These are phyloP conservation scores for Urocitellus parryii DNA, from an alignment of 2,113 vertebrate genomes.

Conservation along the genomic window DNA sequence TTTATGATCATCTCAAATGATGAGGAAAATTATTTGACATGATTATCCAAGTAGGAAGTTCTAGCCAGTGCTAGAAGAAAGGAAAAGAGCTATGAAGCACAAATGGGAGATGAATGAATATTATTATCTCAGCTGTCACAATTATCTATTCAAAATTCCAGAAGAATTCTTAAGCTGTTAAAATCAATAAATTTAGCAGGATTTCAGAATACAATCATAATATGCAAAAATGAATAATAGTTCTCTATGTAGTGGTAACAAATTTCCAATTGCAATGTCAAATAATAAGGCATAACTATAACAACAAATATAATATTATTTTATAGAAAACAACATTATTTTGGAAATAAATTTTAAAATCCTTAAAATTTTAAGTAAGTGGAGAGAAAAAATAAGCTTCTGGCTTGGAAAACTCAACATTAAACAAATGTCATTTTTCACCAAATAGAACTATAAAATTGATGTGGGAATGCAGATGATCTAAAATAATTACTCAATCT, in stretches of 20 bases:
- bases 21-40: not conserved
- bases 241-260: not conserved
- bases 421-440: not conserved
- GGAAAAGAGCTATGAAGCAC: not conserved
- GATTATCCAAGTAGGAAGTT: not conserved
- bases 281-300: not conserved
- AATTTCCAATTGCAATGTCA: not conserved
- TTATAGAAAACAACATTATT: not conserved
- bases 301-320: not conserved
- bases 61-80: not conserved
- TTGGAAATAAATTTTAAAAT: not conserved
- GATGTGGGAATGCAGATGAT: not conserved
- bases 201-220: not conserved
- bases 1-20: not conserved
- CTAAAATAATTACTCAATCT: not conserved
- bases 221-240: not conserved
- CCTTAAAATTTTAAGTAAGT: not conserved
- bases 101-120: not conserved
- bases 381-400: not conserved
- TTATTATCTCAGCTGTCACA: not conserved
- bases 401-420: not conserved
- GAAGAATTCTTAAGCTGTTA: not conserved
- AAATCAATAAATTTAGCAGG: not conserved
- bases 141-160: not conserved
- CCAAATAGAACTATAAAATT: not conserved